A percentile compares a stretch with the other conserved stretches of the same genome.
Conservation (phyloP, 1,140 invertebrate genomes). For the Hormaphis cornu region DNA sequence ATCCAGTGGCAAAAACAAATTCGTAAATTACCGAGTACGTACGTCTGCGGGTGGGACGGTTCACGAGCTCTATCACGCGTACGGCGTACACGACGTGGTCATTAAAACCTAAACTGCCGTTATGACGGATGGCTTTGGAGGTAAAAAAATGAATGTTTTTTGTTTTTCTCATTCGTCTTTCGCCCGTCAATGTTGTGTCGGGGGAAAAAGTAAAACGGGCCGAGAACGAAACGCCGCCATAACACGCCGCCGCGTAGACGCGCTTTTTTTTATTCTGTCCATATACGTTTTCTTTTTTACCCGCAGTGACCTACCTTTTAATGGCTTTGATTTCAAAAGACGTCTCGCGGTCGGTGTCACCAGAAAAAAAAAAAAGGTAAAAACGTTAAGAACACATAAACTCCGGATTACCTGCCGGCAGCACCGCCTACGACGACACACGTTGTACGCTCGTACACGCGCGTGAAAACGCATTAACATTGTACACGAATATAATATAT, state of each 20-base stretch:
- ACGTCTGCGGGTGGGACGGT: no score
- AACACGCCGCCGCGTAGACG: no score
- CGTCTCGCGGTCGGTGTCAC: not conserved
- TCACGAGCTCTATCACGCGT: no score
- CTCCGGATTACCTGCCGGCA: not conserved
- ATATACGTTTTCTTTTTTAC: not conserved
- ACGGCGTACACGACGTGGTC: not conserved
- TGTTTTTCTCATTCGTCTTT: not conserved
- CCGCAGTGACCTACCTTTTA: not conserved
- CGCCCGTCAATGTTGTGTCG: no score
- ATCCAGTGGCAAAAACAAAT: no score
- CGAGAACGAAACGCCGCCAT: no score
- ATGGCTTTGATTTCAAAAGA: not conserved
- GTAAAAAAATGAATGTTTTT: not conserved
- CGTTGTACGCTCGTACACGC: not conserved
- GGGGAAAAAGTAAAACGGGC: no score
- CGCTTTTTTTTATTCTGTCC: no score
- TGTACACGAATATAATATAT: no score
- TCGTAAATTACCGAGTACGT: no score
- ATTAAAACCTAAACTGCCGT: not conserved
- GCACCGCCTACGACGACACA: no score
- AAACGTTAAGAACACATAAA: not conserved
- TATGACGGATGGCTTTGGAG: not conserved
- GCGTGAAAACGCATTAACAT: not conserved
- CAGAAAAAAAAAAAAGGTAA: not conserved